Conservation (phyloP, 2,113 vertebrate species). For the Gymnarchus niloticus region DNA sequence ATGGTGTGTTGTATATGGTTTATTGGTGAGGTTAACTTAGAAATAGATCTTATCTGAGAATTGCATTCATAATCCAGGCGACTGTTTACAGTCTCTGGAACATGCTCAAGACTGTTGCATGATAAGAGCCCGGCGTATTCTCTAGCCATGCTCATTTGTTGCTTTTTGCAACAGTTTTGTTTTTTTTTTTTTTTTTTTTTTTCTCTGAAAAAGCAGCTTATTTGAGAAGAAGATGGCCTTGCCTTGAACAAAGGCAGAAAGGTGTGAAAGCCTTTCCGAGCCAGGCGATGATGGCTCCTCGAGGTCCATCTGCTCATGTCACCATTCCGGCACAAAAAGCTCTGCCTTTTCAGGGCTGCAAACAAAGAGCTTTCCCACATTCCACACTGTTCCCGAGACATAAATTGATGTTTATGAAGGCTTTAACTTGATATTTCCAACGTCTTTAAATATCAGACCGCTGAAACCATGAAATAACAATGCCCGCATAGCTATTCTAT, state of each 20-base stretch:
- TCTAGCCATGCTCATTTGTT: constrained; percentile 50
- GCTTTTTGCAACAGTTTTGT: constrained; percentile 46
- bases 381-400: neutral
- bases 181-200: neutral
- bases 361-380: neutral
- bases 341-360: neutral
- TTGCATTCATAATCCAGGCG: neutral
- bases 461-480: neutral
- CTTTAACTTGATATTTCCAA: neutral
- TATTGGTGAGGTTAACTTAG: neutral
- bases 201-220: constrained; percentile 35
- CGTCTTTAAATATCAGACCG: neutral
- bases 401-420: neutral
- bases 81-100: neutral
- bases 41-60: neutral
- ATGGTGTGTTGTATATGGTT: too few relatives aligned
- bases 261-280: neutral
- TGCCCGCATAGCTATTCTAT: neutral
- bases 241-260: neutral
- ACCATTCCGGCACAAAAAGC: neutral
- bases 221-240: constrained; percentile 34
- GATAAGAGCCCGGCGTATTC: constrained; percentile 25
- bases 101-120: neutral
- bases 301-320: neutral
- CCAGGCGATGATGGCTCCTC: neutral